Base-by-base conservation (phyloP, 2,888 invertebrate genomes). In the Leptodirus hochenwartii region DNA sequence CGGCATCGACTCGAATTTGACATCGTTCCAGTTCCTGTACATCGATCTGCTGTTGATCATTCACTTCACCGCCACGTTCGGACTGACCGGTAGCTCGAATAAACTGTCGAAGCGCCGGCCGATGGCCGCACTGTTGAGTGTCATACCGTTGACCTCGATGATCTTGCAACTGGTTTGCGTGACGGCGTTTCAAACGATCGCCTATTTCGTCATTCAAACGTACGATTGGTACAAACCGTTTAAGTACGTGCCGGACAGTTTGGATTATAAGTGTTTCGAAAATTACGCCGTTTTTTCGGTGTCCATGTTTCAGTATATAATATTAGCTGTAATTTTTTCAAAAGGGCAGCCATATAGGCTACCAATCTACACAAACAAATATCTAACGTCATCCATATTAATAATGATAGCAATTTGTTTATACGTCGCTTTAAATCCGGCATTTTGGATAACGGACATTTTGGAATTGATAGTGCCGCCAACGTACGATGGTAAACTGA, bases 401-500 rank as follows among this genome's bases (percentile, higher is more conserved):
- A 4, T 62, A 1, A 53, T 66, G 37, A 57, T 58, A 1, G 37
- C 49, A 0, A 39, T 67, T 25, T 68, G 69, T 25, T 32, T 44
- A 2, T 66, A 64, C 39, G 56, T 68, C 12, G 55, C 60, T 1
- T 30, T 64, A 10, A 49, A 51, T 29, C 64, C 68, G 1, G 54
- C 58, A 0, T 16, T 49, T 1, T 63, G 61, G 61, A 30, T 65
- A 1, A 38, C 49, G 0, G 35, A 52, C 0, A 58, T 69, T 31
- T 61, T 87, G 15, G 69, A 81, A 43, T 51, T 87, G 0, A 54
- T 59, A 31, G 53, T 79, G 46, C 81, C 84, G 0, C 64, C 67
- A 0, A 60, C 64, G 14, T 48, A 58, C 0, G 47, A 50, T 15
- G 43, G 41, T 2, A 37, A 45, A 17, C 45, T 56, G 41, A 46